Evolutionary conservation across 2,888 invertebrate species (phyloP).

Genomic region (Frankliniella fusca): DNA sequence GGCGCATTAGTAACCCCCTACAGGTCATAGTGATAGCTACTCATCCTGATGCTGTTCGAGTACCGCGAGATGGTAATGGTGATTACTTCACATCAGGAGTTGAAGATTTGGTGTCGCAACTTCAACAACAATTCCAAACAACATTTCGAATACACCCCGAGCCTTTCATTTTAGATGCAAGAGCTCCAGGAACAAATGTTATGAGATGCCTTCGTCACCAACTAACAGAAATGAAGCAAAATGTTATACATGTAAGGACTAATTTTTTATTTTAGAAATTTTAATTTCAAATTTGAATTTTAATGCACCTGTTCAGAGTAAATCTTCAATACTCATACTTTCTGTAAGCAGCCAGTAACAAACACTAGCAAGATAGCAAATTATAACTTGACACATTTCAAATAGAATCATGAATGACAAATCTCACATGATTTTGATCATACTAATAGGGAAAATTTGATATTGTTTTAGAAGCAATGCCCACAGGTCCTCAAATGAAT

Average conservation of each 20-base stretch:
- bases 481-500: not conserved
- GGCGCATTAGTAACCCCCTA: constrained; percentile 52
- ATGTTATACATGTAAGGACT: not conserved
- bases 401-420: too few species aligned
- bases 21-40: constrained; percentile 60
- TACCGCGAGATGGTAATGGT: constrained; percentile 53
- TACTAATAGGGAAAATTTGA: not conserved
- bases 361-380: too few species aligned
- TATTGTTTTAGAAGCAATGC: too few species aligned
- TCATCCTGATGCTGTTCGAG: constrained; percentile 56
- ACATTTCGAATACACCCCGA: not conserved
- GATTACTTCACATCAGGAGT: constrained; percentile 46
- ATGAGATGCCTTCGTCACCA: not conserved
- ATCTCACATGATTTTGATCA: not conserved
- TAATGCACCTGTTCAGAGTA: too few species aligned
- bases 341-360: too few species aligned
- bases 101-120: constrained; percentile 32
- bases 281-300: too few species aligned
- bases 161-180: not conserved
- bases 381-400: too few species aligned
- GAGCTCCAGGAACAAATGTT: constrained; percentile 13
- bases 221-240: constrained; percentile 7
- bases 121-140: constrained; percentile 17
- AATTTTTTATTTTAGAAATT: too few species aligned
- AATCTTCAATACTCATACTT: too few species aligned